These are phyloP conservation scores for Exaiptasia diaphana DNA, from an alignment of 64 coral and sea anemone species.

Conservation along the genomic window DNA sequence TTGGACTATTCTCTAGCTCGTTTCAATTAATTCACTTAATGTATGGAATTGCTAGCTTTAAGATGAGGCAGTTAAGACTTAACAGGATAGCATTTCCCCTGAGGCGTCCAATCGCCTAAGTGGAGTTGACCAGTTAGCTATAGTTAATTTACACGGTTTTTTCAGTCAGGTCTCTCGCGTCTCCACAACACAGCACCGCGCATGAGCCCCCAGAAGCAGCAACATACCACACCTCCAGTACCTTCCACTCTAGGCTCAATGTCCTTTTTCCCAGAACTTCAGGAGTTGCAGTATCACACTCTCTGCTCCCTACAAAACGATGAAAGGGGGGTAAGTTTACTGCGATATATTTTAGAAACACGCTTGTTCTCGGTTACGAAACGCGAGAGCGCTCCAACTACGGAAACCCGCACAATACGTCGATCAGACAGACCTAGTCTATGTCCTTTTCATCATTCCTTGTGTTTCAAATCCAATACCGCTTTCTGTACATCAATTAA, in stretches of 20 bases:
- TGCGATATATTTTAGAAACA: neutral
- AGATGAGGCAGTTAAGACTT: constrained; percentile 1
- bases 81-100: constrained; percentile 26
- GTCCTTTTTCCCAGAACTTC: constrained; percentile 53
- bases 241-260: constrained; percentile 22
- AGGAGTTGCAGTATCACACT: constrained; percentile 51
- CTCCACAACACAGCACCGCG: constrained; percentile 24
- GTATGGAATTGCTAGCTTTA: constrained; percentile 16
- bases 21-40: neutral
- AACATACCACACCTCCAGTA: neutral
- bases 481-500: neutral
- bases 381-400: constrained; percentile 5
- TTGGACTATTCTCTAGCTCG: neutral
- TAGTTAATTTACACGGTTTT: constrained; percentile 26
- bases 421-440: constrained; percentile 1
- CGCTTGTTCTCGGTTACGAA: neutral
- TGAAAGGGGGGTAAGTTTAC: constrained; percentile 51
- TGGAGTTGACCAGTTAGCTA: constrained; percentile 21
- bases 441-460: neutral
- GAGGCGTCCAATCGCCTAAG: constrained; percentile 18
- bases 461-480: neutral
- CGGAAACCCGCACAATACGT: neutral
- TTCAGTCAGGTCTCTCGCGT: constrained; percentile 21
- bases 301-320: constrained; percentile 40
- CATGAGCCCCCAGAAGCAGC: constrained; percentile 23